Conservation (phyloP, 1,140 invertebrate species). For the Daktulosphaira vitifoliae region DNA sequence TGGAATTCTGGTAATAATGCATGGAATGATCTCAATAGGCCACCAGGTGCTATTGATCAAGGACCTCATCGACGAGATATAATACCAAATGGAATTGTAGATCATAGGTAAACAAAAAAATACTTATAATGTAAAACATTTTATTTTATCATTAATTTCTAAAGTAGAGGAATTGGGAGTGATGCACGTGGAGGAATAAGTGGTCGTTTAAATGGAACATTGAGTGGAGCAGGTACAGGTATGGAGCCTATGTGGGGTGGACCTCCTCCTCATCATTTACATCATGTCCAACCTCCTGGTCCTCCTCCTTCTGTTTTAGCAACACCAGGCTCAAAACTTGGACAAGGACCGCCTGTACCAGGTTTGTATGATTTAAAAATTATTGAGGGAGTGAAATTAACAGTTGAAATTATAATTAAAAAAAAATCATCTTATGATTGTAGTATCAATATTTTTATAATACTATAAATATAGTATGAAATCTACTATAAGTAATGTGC, state of each 20-base stretch:
- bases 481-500: no score
- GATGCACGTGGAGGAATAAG: conserved; percentile 61
- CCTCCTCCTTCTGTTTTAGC: conserved; percentile 41
- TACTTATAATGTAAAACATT: no score
- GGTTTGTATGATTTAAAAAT: conserved; percentile 16
- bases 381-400: no score
- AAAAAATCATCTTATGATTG: no score
- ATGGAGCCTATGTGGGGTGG: conserved; percentile 64
- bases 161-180: conserved; percentile 43
- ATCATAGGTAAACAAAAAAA: conserved; percentile 40
- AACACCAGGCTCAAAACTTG: conserved; percentile 23
- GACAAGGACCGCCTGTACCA: conserved; percentile 28
- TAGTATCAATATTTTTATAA: no score
- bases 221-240: conserved; percentile 42
- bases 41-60: conserved; percentile 21
- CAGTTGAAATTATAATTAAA: no score
- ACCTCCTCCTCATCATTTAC: conserved; percentile 45
- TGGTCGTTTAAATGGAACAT: conserved; percentile 55
- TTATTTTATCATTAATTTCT: neutral
- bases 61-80: conserved; percentile 56
- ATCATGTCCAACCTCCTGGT: conserved; percentile 43
- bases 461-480: no score
- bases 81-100: conserved; percentile 48
- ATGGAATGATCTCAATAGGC: conserved; percentile 38
- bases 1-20: conserved; percentile 44